phyloP scores from a whole-genome alignment of 1,140 invertebrate species.

The Lycorma delicatula region DNA sequence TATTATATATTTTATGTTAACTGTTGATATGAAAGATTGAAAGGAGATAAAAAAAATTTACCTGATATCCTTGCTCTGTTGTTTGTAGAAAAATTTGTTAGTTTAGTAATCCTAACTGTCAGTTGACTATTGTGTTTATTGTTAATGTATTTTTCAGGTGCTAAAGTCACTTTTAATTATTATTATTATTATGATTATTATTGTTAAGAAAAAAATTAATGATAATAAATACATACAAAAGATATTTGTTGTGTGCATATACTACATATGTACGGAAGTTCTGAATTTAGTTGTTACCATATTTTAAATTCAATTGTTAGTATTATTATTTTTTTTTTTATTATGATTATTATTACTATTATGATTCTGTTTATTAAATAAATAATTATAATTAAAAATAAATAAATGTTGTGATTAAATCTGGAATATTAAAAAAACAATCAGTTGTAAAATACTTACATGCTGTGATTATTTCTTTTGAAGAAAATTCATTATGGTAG shows the following conservation, averaged over 20 bases:
- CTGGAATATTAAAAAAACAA: neutral
- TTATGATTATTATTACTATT: conserved; percentile 4
- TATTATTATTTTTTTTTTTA: neutral
- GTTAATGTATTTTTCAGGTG: conserved; percentile 29
- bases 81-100: conserved; percentile 15
- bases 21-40: conserved; percentile 20
- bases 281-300: conserved; percentile 1
- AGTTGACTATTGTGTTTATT: conserved; percentile 28
- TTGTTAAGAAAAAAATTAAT: conserved; percentile 26
- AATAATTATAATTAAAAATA: no score
- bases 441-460: no score
- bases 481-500: no score
- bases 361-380: no score
- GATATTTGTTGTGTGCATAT: conserved; percentile 29
- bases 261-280: conserved; percentile 18
- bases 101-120: conserved; percentile 23
- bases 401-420: conserved; percentile 2
- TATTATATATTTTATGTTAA: conserved; percentile 26
- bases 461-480: no score
- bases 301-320: conserved; percentile 5
- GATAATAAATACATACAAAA: conserved; percentile 3
- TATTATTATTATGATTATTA: no score
- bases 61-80: neutral
- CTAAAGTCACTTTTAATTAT: conserved; percentile 28
- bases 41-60: no score